A percentile compares a stretch with the other conserved stretches of the same genome.
These are phyloP conservation scores for Hyposmocoma kahamanoa DNA, from an alignment of 1,140 invertebrate genomes.

Conservation along the genomic window DNA sequence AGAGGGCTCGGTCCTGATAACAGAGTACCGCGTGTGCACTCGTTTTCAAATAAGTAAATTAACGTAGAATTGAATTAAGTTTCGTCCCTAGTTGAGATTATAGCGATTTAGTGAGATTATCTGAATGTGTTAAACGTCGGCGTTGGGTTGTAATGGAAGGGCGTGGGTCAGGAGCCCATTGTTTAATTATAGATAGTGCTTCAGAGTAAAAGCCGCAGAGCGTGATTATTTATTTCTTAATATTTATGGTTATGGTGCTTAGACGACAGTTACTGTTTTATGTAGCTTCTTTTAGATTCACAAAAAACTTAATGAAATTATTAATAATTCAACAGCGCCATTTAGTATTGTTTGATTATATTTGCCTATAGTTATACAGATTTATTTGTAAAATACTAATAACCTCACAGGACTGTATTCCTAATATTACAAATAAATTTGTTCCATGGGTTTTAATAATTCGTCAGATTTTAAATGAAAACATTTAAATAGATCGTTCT, in stretches of 20 bases:
- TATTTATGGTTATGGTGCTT: slow-evolving; percentile 7
- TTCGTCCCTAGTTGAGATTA: slow-evolving; percentile 54
- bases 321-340: too few relatives aligned
- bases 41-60: slow-evolving; percentile 60
- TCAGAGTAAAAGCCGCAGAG: slow-evolving; percentile 11
- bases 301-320: too few relatives aligned
- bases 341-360: too few relatives aligned
- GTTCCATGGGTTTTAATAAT: too few relatives aligned
- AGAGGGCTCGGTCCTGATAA: slow-evolving; percentile 31
- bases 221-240: slow-evolving; percentile 7
- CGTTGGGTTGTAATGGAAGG: slow-evolving; percentile 51
- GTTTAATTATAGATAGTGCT: slow-evolving; percentile 67
- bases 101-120: slow-evolving; percentile 61
- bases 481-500: too few relatives aligned
- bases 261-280: too few relatives aligned
- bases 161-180: slow-evolving; percentile 43
- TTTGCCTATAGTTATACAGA: too few relatives aligned
- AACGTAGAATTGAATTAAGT: slow-evolving; percentile 61
- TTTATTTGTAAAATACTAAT: too few relatives aligned
- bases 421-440: too few relatives aligned
- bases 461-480: too few relatives aligned
- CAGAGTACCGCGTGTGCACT: slow-evolving; percentile 34
- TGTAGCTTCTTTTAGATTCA: slow-evolving; percentile 14
- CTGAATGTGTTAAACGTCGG: slow-evolving; percentile 59
- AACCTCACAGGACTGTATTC: too few relatives aligned